Base-by-base conservation (phyloP, 1,140 invertebrate species). In the Nephotettix cincticeps region DNA sequence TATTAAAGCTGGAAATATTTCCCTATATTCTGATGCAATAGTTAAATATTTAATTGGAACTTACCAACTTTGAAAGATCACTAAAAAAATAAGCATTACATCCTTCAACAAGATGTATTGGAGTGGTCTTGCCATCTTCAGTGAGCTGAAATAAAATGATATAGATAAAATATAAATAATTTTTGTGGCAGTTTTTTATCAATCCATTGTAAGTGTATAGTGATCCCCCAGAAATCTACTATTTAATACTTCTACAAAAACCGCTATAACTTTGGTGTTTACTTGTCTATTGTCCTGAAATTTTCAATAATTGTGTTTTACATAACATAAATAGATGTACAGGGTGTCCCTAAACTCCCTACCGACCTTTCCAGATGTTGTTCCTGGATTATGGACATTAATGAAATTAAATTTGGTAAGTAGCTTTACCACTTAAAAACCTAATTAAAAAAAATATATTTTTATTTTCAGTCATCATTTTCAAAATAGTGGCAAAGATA, bases 41-140 rank as follows among this genome's bases (percentile, higher is more conserved):
- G n/a, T n/a, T n/a, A n/a, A n/a, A n/a, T n/a, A n/a, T n/a, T n/a
- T n/a, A n/a, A n/a, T n/a, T n/a, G n/a, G n/a, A n/a, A 51, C 17
- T 51, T 19, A 61, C 56, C 25, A 61, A 25, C 9, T 61, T 61
- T 61, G 21, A 2, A 9, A 61, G 56, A 61, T 61, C 56, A 25
- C 23, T 28, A 25, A 61, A 61, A n/a, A 61, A 61, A n/a, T 61
- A 61, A 61, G 56, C 56, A 27, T 61, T 61, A 25, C 56, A 61
- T 9, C 56, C 56, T n/a, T 61, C 56, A 27, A 61, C 56, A 28
- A 61, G 25, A 61, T 61, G 21, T 27, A 27, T 61, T 61, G 56
- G 56, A 61, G 56, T 21, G 13, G 56, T 21, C 9, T 23, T 25
- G 6, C 2, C 47, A 51, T 51, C 9, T 61, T 61, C 56, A 11